Base-by-base conservation (phyloP, 2,888 invertebrate species). In the Papilio elwesi region DNA sequence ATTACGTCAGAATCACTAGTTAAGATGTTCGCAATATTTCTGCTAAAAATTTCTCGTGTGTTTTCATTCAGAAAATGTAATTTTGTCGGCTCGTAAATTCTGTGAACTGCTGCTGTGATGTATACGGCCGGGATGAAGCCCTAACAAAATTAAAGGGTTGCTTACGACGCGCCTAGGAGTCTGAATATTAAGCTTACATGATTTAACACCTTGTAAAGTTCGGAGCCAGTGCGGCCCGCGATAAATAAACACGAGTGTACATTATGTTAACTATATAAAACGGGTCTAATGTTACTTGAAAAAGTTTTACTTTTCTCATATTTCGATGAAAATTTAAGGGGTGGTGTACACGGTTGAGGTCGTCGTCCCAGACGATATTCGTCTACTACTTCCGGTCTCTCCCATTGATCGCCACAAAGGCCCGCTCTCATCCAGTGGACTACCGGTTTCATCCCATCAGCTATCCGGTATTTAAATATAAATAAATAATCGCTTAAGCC, bases 151-250 rank as follows among this genome's bases (percentile, higher is more conserved):
- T 57, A 71, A 66, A 71, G 57, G 64, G 57, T 71, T 71, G 47
- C 71, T 59, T 49, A 66, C 66, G 43, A 49, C 36, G 6, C 51
- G 52, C 47, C 36, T 36, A 9, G 49, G 57, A 51, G 59, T 38
- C 38, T 66, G 38, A 66, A 71, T 66, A 71, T 71, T 66, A 71
- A 71, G 66, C 71, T 71, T 66, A 49, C 65, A 71, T 65, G 65
- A 71, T 71, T 65, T 66, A 71, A 66, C 64, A 65, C 66, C 59
- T 71, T 52, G 71, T 59, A 55, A 65, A 64, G 48, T 64, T 64
- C 12, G 15, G 12, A 55, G 36, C 64, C 48, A 36, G 48, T 68
- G 8, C 26, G 16, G 36, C n/a, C 36, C n/a, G 48, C 51, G 6
- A 26, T 51, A 66, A 16, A 51, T 16, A 51, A 57, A 55, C 8